Conservation (phyloP, 2,113 vertebrate species). For the Hyperopisus bebe region DNA sequence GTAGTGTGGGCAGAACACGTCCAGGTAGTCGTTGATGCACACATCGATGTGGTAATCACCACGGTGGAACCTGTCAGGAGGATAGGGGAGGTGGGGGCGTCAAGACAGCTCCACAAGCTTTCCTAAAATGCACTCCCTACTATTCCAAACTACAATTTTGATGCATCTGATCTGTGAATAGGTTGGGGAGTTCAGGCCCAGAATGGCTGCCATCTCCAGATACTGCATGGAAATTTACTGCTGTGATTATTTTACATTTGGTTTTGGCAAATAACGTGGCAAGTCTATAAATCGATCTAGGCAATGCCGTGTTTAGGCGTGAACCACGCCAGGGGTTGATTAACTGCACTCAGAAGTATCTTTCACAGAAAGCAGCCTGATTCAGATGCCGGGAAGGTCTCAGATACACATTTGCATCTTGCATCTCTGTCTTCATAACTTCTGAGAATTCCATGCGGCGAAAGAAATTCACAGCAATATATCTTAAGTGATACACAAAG, state of each 20-base stretch:
- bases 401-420: neutral
- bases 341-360: slow-evolving; percentile 22
- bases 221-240: slow-evolving; percentile 37
- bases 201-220: neutral
- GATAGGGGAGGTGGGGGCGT: neutral
- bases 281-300: slow-evolving; percentile 48
- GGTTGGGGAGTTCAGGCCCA: neutral
- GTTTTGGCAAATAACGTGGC: slow-evolving; percentile 40
- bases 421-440: slow-evolving; percentile 6
- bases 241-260: slow-evolving; percentile 35
- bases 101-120: neutral
- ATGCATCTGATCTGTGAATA: neutral
- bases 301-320: slow-evolving; percentile 41
- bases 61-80: slow-evolving; percentile 75
- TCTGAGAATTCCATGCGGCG: slow-evolving; percentile 25
- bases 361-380: slow-evolving; percentile 19
- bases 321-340: slow-evolving; percentile 25
- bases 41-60: slow-evolving; percentile 97
- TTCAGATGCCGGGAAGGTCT: slow-evolving; percentile 17
- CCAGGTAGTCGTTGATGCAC: slow-evolving; percentile 97
- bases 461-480: slow-evolving; percentile 41
- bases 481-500: slow-evolving; percentile 47
- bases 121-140: neutral
- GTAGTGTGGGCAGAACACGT: slow-evolving; percentile 96
- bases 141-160: neutral